Evolutionary conservation across 2,113 vertebrate species (phyloP).

Genomic region (Misgurnus anguillicaudatus): DNA sequence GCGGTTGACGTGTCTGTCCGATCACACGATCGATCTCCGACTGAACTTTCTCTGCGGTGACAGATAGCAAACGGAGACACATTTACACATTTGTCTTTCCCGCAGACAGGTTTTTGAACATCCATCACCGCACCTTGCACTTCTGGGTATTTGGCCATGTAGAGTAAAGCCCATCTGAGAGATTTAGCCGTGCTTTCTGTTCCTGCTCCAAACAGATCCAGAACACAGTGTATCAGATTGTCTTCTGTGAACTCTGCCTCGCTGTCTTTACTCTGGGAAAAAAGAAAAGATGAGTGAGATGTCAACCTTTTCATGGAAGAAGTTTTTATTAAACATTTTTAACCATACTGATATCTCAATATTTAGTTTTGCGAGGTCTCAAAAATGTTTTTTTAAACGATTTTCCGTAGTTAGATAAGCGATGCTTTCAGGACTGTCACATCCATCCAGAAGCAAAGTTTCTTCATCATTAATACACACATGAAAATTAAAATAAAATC

Average conservation of each 20-base stretch:
- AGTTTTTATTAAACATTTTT: no score
- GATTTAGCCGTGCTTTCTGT: constrained; percentile 75
- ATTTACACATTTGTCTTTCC: not conserved
- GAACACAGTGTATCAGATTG: constrained; percentile 49
- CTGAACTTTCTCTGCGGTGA: constrained; percentile 54
- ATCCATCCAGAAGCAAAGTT: no score
- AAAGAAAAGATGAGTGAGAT: not conserved
- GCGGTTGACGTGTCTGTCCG: constrained; percentile 45
- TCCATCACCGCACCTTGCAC: constrained; percentile 69
- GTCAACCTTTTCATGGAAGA: no score
- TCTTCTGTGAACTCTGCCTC: constrained; percentile 61
- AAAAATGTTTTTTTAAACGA: no score
- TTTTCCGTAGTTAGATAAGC: no score
- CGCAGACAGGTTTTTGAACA: not conserved
- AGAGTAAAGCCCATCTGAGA: constrained; percentile 74
- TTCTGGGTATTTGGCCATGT: constrained; percentile 68
- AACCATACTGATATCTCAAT: no score
- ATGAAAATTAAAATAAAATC: no score
- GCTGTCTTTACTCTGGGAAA: not conserved
- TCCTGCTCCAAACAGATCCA: constrained; percentile 74
- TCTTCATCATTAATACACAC: no score
- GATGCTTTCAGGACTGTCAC: no score
- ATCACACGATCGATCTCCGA: constrained; percentile 58
- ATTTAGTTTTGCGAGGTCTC: no score
- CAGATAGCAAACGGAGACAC: not conserved